Percentiles rank a stretch among this genome's conserved stretches.
phyloP scores from a whole-genome alignment of 2,113 vertebrate species.

The Corvus hawaiiensis region DNA sequence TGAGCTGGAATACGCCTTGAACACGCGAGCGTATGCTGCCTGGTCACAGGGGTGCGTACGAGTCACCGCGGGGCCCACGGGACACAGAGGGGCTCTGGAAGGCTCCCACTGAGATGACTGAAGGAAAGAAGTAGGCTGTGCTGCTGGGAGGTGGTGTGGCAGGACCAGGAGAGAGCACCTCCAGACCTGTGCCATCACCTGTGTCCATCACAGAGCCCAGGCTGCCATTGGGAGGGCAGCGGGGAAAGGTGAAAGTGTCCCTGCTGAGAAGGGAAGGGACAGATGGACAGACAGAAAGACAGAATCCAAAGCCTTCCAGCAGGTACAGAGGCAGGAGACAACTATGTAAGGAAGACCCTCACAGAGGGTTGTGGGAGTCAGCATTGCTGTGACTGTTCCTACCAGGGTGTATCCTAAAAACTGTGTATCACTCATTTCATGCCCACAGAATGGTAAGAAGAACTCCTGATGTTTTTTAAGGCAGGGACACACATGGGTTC shows the following conservation, averaged over 20 bases:
- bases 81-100: no score
- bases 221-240: background rate
- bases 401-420: background rate
- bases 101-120: rapidly evolving
- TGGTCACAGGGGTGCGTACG: slow-evolving; percentile 78
- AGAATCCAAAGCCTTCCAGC: background rate
- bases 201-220: background rate
- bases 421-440: background rate
- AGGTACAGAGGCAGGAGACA: background rate
- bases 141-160: no score
- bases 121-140: background rate
- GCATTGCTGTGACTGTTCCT: background rate
- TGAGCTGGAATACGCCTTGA: slow-evolving; percentile 87
- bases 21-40: slow-evolving; percentile 73
- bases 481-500: background rate
- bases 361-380: background rate
- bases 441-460: background rate
- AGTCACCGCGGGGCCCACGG: background rate
- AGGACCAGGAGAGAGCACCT: background rate
- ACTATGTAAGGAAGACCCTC: background rate
- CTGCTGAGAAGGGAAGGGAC: background rate
- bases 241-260: background rate
- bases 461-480: background rate
- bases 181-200: background rate
- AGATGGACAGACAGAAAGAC: background rate